phyloP scores from a whole-genome alignment of 1,140 invertebrate species.

The Cyclargus thomasi region DNA sequence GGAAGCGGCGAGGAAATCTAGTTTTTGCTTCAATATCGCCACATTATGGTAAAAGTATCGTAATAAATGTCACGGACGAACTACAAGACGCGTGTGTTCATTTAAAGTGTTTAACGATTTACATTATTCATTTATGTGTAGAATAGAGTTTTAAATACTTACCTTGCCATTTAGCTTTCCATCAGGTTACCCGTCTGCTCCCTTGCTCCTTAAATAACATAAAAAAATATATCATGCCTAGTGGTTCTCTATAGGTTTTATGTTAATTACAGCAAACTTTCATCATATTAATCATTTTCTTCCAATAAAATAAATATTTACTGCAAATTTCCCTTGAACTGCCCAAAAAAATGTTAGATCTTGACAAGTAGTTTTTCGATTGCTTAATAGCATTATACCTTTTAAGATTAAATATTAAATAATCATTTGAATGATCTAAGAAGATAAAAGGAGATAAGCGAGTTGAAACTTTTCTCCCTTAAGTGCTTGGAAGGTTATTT shows the following conservation, averaged over 20 bases:
- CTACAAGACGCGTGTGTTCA: background rate
- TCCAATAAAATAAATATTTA: no score
- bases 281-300: no score
- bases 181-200: background rate
- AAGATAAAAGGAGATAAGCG: background rate
- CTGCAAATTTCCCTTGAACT: no score
- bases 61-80: constrained; percentile 3
- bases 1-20: constrained; percentile 10
- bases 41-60: constrained; percentile 9
- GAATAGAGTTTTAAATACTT: no score
- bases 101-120: background rate
- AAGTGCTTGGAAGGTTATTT: background rate
- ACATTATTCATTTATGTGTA: no score
- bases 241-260: no score
- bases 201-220: no score
- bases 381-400: background rate
- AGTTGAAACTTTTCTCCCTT: background rate
- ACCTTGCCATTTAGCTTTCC: no score
- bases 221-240: no score
- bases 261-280: no score
- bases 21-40: background rate
- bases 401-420: background rate
- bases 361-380: background rate
- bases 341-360: background rate
- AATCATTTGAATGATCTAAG: background rate